These are phyloP conservation scores for Brachyistius frenatus DNA, from an alignment of 2,113 vertebrate genomes.

Conservation along the genomic window DNA sequence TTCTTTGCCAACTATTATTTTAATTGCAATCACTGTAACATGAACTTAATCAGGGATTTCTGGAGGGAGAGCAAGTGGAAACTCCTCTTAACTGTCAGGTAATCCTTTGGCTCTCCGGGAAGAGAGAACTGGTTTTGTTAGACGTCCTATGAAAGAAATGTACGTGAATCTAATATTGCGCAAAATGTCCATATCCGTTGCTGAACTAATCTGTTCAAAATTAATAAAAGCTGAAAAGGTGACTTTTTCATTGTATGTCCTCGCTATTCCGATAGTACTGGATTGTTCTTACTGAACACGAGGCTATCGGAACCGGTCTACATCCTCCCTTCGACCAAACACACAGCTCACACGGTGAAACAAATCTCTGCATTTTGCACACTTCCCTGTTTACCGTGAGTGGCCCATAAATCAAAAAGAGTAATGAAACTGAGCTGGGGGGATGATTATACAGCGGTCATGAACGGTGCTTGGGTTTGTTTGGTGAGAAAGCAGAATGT, in stretches of 20 bases:
- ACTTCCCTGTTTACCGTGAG: conserved; percentile 44
- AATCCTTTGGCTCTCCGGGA: conserved; percentile 18
- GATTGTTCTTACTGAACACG: conserved; percentile 3
- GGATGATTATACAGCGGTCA: conserved; percentile 36
- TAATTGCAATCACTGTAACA: conserved; percentile 64
- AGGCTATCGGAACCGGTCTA: background rate
- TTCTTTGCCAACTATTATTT: conserved; percentile 55
- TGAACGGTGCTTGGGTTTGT: conserved; percentile 57
- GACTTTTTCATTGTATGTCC: conserved; percentile 28
- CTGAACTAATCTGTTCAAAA: conserved; percentile 47
- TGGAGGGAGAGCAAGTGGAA: conserved; percentile 9
- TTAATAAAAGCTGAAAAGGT: conserved; percentile 64
- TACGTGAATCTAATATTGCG: conserved; percentile 22
- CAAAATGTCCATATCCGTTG: conserved; percentile 47
- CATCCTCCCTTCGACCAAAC: background rate
- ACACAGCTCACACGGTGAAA: conserved; percentile 20
- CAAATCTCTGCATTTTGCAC: conserved; percentile 45
- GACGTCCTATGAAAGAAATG: conserved; percentile 34
- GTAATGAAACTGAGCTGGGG: conserved; percentile 13
- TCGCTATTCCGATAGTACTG: background rate
- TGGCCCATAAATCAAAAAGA: conserved; percentile 55
- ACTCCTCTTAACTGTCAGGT: conserved; percentile 24
- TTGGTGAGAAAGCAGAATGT: conserved; percentile 61
- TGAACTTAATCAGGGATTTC: conserved; percentile 69
- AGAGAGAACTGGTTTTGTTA: conserved; percentile 20